A percentile compares a stretch with the other conserved stretches of the same genome.
Conservation (phyloP, 2,113 vertebrate species). For the Microtus montanus region DNA sequence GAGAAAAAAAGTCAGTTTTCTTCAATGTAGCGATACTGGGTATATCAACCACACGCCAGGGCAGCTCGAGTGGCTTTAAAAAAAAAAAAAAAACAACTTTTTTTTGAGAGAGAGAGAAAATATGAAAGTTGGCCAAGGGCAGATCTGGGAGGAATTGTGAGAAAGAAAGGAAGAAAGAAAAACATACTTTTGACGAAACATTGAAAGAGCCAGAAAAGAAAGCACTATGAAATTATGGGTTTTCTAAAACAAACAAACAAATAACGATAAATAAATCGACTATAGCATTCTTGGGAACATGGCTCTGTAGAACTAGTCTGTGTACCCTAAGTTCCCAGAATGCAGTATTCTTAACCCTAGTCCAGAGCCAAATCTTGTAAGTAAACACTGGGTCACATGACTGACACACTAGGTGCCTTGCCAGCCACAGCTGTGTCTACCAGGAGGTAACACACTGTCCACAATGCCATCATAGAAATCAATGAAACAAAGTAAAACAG, state of each 20-base stretch:
- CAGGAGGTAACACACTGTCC: conserved; percentile 85
- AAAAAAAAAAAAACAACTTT: neutral
- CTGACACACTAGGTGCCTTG: conserved; percentile 87
- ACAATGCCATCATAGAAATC: conserved; percentile 83
- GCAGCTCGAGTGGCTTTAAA: neutral
- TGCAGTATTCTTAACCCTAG: conserved; percentile 69
- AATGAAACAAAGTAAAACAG: conserved; percentile 77
- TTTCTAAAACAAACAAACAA: neutral
- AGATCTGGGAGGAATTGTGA: neutral
- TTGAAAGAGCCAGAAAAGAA: neutral
- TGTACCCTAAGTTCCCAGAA: conserved; percentile 66
- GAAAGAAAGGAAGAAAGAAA: neutral
- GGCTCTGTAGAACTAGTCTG: conserved; percentile 58
- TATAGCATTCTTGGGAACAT: conserved; percentile 50
- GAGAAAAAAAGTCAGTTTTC: neutral
- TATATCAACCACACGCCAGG: neutral
- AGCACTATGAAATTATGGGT: neutral
- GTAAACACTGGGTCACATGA: conserved; percentile 84
- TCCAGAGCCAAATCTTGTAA: conserved; percentile 84
- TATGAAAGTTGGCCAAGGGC: neutral
- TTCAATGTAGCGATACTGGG: neutral
- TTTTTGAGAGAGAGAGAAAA: neutral
- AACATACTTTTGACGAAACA: neutral
- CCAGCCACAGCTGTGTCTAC: conserved; percentile 89
- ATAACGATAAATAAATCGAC: neutral